These are phyloP conservation scores for Drosophila paulistorum DNA, from an alignment of 1,140 invertebrate genomes.

Conservation along the genomic window DNA sequence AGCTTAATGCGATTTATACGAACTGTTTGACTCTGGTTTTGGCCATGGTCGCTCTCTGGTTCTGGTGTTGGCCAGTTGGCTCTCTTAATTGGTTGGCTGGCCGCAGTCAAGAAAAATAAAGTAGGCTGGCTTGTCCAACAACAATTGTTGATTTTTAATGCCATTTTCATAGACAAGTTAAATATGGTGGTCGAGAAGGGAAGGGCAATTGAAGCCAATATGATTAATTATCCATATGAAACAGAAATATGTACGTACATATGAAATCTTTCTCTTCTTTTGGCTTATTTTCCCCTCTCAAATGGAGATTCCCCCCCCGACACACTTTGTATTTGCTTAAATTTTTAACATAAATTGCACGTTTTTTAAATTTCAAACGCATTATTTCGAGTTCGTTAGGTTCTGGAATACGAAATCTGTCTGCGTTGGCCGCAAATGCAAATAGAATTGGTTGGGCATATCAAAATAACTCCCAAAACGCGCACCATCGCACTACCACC, in stretches of 20 bases:
- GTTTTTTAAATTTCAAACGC: conserved; percentile 83
- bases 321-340: conserved; percentile 59
- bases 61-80: conserved; percentile 41
- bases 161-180: conserved; percentile 79
- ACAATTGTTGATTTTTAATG: conserved; percentile 66
- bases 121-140: conserved; percentile 40
- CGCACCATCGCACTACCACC: conserved; percentile 17
- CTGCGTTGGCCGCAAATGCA: conserved; percentile 69
- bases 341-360: conserved; percentile 81
- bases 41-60: background rate
- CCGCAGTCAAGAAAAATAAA: conserved; percentile 79
- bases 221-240: conserved; percentile 72
- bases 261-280: background rate
- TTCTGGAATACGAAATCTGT: conserved; percentile 76
- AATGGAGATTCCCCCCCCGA: too few species aligned
- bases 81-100: conserved; percentile 77
- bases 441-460: conserved; percentile 64
- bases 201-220: conserved; percentile 12
- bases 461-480: conserved; percentile 31
- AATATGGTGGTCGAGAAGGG: conserved; percentile 30
- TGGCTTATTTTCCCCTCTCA: background rate
- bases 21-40: conserved; percentile 54
- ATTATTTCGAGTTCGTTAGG: conserved; percentile 82
- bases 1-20: conserved; percentile 81
- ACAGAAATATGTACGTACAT: background rate